Base-by-base conservation (phyloP, 92 coral and sea anemone genomes). In the Siderastrea siderea region DNA sequence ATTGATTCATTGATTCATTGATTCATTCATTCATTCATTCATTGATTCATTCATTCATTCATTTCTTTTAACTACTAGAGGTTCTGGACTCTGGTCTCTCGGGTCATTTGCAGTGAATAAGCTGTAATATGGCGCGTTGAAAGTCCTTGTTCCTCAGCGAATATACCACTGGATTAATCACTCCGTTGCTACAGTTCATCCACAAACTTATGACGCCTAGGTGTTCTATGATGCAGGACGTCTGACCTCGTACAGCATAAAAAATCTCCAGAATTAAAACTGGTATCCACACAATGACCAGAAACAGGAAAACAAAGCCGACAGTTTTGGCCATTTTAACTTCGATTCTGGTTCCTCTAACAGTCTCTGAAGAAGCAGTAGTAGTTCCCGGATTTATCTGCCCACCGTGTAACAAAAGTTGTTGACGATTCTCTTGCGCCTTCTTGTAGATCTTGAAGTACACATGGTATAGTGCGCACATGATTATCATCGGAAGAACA, bases 321-420 rank as follows among this genome's bases (percentile, higher is more conserved):
- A 92, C 93, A 26, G 95, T 92, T 75, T 92, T 92, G 6, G 95
- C 93, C 82, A 92, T 82, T 78, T 84, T 92, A 52, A 92, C 84
- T 71, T 92, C 92, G 1, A 79, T 51, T 69, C 90, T 68, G 44
- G 90, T 86, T 55, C 53, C 79, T 44, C 65, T 74, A 47, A 72
- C 72, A 50, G 83, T 63, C 51, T 88, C 91, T 54, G n/a, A n/a
- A n/a, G 94, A n/a, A 19, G 75, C 62, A 13, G 87, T 11, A 7
- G 86, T 15, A 3, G 83, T 63, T 15, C 84, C 87, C 1, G 79
- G 57, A 86, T 86, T 86, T 69, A 68, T 0, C 81, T 47, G 81
- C n/a, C n/a, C n/a, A 3, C 92, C 85, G 1, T 15, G 87, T 26
- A 85, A 72, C 47, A 89, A 47, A 16, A 86, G 79, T 71, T 92